Percentiles rank a stretch among this genome's conserved stretches.
Conservation (phyloP, 2,888 invertebrate species). For the Oxytorus armatus region DNA sequence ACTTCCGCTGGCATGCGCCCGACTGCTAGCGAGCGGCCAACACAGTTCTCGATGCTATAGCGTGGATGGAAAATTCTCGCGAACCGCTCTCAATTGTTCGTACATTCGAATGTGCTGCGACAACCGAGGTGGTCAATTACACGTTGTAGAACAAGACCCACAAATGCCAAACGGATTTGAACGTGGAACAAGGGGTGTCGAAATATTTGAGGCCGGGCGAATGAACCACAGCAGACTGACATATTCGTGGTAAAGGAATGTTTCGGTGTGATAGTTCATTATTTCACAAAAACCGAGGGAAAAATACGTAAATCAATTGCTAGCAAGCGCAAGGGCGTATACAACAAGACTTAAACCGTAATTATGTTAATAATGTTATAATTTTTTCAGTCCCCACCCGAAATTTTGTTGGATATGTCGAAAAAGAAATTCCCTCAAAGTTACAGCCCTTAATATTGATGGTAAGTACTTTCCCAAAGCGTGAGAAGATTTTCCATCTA, state of each 20-base stretch:
- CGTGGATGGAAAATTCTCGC: constrained; percentile 17
- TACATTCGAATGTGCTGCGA: constrained; percentile 8
- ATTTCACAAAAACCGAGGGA: background rate
- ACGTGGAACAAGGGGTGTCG: background rate
- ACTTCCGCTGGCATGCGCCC: constrained; percentile 26
- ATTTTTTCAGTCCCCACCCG: too few relatives aligned
- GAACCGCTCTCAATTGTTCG: constrained; percentile 11
- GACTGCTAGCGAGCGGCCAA: constrained; percentile 26
- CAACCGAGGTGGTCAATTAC: constrained; percentile 27
- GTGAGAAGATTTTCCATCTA: too few relatives aligned
- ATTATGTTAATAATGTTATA: too few relatives aligned
- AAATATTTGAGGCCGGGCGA: background rate
- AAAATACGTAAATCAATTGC: background rate
- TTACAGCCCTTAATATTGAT: too few relatives aligned
- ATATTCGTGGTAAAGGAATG: too few relatives aligned
- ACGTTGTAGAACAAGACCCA: constrained; percentile 14
- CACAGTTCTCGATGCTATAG: constrained; percentile 11
- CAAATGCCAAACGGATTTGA: background rate
- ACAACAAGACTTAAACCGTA: too few relatives aligned
- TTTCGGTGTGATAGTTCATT: too few relatives aligned
- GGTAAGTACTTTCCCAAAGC: too few relatives aligned
- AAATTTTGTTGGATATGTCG: too few relatives aligned
- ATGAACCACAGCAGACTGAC: background rate
- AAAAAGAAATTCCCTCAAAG: too few relatives aligned
- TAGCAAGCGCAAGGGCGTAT: background rate